Evolutionary conservation across 2,888 invertebrate species (phyloP), one percentile per base, ranked within the genome.

Genomic region (Drosophila recens): DNA sequence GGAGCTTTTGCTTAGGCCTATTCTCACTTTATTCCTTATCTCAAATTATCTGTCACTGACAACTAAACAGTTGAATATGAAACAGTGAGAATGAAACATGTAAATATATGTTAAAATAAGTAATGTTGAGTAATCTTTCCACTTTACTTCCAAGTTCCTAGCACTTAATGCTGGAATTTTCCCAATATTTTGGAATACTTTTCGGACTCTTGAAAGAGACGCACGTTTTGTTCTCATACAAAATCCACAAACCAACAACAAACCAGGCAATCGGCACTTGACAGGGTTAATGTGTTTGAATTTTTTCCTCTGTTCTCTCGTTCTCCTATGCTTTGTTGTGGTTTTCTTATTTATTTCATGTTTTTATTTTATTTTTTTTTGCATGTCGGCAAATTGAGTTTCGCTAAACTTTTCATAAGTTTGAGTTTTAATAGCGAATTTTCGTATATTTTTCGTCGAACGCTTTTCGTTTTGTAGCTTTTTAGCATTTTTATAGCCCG

Each of bases 401-500:
- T 74, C 15, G 65, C 71, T 71, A 20, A 77, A 65, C 49, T 73
- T 48, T 56, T 53, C 63, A 75, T 53, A 72, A 68, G 34, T 64
- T 75, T 64, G 27, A 49, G 45, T 58, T 69, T 65, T 48, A 51
- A 42, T 51, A 52, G 42, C 27, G 40, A 73, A 38, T 43, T 46
- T 43, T 33, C 33, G 72, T 48, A n/a, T 43, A 40, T 48, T 43
- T 46, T 48, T 63, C 15, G 34, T 27, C 23, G 38, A 33, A 40
- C 34, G 6, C 30, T 45, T 63, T 71, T 49, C 27, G 38, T 45
- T 64, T 75, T 71, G 36, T 42, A 45, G 64, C 38, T 56, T 66
- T 73, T 75, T 63, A 58, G 59, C 66, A 79, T 66, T 79, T 77
- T 75, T 79, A 66, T 58, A 43, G 62, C 62, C 36, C 30, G 42